Percentiles rank a stretch among this genome's conserved stretches.
phyloP scores from a whole-genome alignment of 2,797 vertebrate species.

The Schizothorax lantsangensis region DNA sequence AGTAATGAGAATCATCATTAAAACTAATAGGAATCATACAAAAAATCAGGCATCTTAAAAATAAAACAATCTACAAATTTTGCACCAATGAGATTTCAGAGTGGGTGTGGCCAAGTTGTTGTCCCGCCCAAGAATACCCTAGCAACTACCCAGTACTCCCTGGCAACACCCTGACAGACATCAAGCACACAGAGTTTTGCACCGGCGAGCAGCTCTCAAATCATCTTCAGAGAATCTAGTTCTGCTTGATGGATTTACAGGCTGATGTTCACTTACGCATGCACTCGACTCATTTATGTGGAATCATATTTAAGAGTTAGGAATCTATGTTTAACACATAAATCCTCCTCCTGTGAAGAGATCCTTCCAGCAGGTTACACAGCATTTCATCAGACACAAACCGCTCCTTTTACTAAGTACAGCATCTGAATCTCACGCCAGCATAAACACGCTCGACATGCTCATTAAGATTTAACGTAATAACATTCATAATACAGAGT shows the following conservation, averaged over 20 bases:
- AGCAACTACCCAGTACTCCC: background rate
- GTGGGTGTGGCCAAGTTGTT: background rate
- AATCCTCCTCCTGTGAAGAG: background rate
- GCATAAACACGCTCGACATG: constrained; percentile 11
- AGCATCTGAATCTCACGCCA: constrained; percentile 58
- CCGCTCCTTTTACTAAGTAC: constrained; percentile 2
- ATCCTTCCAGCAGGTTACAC: constrained; percentile 23
- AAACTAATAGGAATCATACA: background rate
- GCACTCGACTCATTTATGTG: background rate
- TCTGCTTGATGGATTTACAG: constrained; percentile 9
- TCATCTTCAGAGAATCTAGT: background rate
- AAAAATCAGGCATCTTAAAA: background rate
- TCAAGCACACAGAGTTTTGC: background rate
- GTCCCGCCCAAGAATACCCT: background rate
- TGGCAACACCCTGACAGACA: background rate
- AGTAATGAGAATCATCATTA: background rate
- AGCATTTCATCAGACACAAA: constrained; percentile 29
- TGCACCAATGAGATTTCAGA: background rate
- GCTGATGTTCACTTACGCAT: constrained; percentile 8
- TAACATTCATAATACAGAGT: background rate
- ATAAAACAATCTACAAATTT: background rate
- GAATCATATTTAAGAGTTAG: constrained; percentile 15
- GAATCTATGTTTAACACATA: constrained; percentile 12
- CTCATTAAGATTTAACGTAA: background rate
- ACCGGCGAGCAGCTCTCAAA: background rate